These are phyloP conservation scores for Epistrophe eligans DNA, from an alignment of 2,888 invertebrate species.

Conservation along the genomic window DNA sequence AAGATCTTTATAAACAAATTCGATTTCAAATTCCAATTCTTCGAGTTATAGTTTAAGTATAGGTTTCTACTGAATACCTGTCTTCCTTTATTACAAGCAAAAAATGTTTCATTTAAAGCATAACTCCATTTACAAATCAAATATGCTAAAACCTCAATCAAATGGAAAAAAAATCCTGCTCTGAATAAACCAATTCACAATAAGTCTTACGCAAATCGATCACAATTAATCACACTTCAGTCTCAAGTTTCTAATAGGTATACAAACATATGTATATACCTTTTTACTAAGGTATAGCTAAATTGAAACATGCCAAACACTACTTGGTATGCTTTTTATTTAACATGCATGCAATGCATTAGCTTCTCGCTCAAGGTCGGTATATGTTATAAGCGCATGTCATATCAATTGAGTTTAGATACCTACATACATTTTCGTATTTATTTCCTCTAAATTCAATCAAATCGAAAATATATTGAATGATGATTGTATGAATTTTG, in stretches of 20 bases:
- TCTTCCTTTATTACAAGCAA: neutral
- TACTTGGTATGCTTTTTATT: neutral
- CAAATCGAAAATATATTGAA: neutral
- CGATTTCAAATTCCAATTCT: no score
- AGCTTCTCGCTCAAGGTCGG: constrained; percentile 42
- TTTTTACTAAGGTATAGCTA: neutral
- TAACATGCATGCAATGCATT: constrained; percentile 45
- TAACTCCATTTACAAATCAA: neutral
- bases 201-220: constrained; percentile 27
- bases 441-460: constrained; percentile 14
- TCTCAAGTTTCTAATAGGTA: neutral
- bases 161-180: neutral
- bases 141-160: constrained; percentile 3
- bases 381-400: constrained; percentile 32
- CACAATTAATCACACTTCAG: constrained; percentile 20
- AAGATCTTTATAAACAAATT: no score
- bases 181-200: constrained; percentile 27
- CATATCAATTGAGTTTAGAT: constrained; percentile 5
- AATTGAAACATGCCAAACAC: neutral
- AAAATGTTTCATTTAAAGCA: constrained; percentile 18
- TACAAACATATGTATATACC: neutral
- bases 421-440: neutral
- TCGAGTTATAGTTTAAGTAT: no score
- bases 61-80: no score
- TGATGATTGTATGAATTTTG: constrained; percentile 11